These are phyloP conservation scores for Seira sanloemensis DNA, from an alignment of 2,888 invertebrate species.

Conservation along the genomic window DNA sequence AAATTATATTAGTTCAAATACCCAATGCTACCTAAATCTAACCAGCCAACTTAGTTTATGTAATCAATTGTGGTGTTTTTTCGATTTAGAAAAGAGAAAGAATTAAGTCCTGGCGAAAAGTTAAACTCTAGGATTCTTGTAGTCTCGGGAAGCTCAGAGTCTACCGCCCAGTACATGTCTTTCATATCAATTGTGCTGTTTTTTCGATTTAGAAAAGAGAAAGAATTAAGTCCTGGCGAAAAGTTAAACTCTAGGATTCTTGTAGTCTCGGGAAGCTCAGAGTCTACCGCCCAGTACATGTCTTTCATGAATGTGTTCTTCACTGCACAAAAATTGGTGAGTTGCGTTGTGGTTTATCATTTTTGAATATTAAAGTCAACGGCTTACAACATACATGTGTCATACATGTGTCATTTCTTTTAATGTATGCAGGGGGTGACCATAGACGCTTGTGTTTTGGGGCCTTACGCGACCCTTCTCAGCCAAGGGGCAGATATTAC, in stretches of 20 bases:
- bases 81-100: conserved; percentile 77
- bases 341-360: conserved; percentile 49
- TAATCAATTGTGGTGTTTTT: too few species aligned
- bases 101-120: conserved; percentile 76
- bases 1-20: too few species aligned
- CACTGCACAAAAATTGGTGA: conserved; percentile 88
- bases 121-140: conserved; percentile 88
- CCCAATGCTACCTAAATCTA: too few species aligned
- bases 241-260: conserved; percentile 86
- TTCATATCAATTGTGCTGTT: too few species aligned
- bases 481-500: conserved; percentile 99
- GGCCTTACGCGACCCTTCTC: conserved; percentile 91
- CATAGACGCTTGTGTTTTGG: conserved; percentile 94
- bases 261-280: conserved; percentile 92
- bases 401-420: background rate
- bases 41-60: too few species aligned
- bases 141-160: conserved; percentile 92
- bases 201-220: conserved; percentile 76
- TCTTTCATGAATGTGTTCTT: conserved; percentile 99
- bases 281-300: conserved; percentile 96
- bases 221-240: conserved; percentile 76
- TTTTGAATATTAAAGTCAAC: conserved; percentile 10
- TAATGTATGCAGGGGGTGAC: conserved; percentile 82
- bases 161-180: conserved; percentile 96
- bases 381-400: background rate